Evolutionary conservation across 2,888 invertebrate genomes (phyloP).

Genomic region (Agriopis marginaria): DNA sequence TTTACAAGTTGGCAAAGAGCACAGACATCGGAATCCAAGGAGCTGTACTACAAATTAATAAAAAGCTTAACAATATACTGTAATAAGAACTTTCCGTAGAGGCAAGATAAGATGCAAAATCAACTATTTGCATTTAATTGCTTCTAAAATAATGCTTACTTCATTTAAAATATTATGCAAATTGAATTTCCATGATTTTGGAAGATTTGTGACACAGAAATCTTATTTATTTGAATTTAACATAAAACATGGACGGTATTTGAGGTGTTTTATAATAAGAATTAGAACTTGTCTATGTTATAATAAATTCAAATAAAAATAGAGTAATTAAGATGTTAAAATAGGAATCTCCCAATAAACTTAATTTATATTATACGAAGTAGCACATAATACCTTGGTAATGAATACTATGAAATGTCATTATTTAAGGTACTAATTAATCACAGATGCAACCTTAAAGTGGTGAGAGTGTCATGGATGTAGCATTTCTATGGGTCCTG

Average conservation of each 20-base stretch:
- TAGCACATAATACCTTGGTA: constrained; percentile 31
- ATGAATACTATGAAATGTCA: constrained; percentile 59
- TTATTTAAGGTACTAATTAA: constrained; percentile 62
- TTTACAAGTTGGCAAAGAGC: too few species aligned
- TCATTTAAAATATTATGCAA: constrained; percentile 37
- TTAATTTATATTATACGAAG: constrained; percentile 40
- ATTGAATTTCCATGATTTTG: constrained; percentile 19
- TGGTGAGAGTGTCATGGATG: constrained; percentile 64
- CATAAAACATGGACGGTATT: constrained; percentile 50
- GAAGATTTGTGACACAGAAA: constrained; percentile 32
- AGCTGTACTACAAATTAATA: too few species aligned
- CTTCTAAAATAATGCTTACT: constrained; percentile 34
- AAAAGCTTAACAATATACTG: constrained; percentile 2
- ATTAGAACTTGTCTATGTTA: constrained; percentile 43
- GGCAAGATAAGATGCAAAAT: constrained; percentile 60
- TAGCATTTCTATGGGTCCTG: neutral
- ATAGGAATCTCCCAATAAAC: constrained; percentile 42
- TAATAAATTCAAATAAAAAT: constrained; percentile 50
- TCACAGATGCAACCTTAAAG: constrained; percentile 74
- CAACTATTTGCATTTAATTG: constrained; percentile 45
- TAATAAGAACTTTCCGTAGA: constrained; percentile 41
- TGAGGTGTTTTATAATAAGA: neutral
- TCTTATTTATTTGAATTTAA: constrained; percentile 56
- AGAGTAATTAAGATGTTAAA: constrained; percentile 18
- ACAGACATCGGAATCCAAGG: too few species aligned